Percentiles rank a stretch among this genome's conserved stretches.
Conservation (phyloP, 2,797 vertebrate genomes). For the Dendrocincla fuliginosa region DNA sequence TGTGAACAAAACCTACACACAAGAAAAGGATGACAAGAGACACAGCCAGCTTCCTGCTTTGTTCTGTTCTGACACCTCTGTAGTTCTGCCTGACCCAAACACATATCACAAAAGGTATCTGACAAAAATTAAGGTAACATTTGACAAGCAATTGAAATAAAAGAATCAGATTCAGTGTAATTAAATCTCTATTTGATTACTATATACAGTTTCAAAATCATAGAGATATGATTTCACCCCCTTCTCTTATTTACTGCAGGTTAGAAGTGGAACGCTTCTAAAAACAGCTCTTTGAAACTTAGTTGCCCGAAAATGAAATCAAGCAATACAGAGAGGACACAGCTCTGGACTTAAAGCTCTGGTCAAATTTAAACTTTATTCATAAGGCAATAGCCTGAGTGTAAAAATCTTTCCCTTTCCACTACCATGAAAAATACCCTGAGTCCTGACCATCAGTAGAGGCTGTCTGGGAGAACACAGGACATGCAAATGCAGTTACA, state of each 20-base stretch:
- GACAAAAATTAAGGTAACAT: constrained; percentile 49
- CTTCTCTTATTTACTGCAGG: background rate
- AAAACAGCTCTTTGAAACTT: background rate
- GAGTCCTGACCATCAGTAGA: background rate
- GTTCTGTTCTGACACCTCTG: background rate
- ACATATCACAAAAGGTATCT: constrained; percentile 21
- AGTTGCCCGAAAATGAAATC: background rate
- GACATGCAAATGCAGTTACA: background rate
- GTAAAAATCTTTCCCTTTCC: background rate
- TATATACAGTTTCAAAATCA: background rate
- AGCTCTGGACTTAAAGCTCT: background rate
- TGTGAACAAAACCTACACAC: background rate
- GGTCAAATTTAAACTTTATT: background rate
- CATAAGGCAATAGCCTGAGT: background rate
- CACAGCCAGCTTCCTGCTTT: background rate
- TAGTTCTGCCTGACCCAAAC: constrained; percentile 17
- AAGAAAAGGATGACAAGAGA: background rate
- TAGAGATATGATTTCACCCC: background rate
- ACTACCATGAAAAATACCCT: background rate
- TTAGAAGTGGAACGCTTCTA: background rate
- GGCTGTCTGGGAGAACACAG: background rate
- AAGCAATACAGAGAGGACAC: background rate
- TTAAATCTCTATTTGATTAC: background rate
- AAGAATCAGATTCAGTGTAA: background rate
- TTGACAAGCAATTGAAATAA: background rate